Conservation (phyloP, 2,797 vertebrate genomes). For the Chromis chromis region DNA sequence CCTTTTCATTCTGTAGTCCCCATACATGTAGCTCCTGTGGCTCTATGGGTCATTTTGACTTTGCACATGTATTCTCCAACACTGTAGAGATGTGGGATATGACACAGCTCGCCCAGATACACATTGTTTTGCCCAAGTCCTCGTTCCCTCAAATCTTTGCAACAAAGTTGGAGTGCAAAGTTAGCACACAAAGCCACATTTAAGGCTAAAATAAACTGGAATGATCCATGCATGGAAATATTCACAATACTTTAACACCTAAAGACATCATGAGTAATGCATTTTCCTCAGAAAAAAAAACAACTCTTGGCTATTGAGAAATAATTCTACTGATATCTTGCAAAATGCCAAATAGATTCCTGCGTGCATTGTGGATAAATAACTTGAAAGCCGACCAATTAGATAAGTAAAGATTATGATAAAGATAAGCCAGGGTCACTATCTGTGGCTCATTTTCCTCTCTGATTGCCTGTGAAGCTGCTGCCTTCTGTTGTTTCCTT, state of each 20-base stretch:
- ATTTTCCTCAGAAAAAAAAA: conserved; percentile 10
- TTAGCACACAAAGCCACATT: background rate
- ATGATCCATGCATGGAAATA: background rate
- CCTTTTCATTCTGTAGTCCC: background rate
- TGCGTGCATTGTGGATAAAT: conserved; percentile 19
- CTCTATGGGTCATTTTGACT: background rate
- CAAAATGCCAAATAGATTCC: background rate
- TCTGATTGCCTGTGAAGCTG: conserved; percentile 51
- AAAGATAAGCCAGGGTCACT: conserved; percentile 51
- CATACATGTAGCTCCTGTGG: background rate
- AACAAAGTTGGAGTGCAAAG: background rate
- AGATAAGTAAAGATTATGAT: conserved; percentile 46
- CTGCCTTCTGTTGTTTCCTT: conserved; percentile 57
- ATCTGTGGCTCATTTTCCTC: conserved; percentile 34
- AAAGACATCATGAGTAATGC: background rate
- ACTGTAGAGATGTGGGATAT: background rate
- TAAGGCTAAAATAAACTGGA: background rate
- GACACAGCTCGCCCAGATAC: background rate
- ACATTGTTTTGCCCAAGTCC: background rate
- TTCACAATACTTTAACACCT: no score
- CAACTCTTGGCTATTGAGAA: background rate
- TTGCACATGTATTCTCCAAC: background rate
- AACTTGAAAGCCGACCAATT: conserved; percentile 36
- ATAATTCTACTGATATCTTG: conserved; percentile 3
- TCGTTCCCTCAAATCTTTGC: background rate